Conservation (phyloP, 2,888 invertebrate genomes). For the Patella ulyssiponensis region DNA sequence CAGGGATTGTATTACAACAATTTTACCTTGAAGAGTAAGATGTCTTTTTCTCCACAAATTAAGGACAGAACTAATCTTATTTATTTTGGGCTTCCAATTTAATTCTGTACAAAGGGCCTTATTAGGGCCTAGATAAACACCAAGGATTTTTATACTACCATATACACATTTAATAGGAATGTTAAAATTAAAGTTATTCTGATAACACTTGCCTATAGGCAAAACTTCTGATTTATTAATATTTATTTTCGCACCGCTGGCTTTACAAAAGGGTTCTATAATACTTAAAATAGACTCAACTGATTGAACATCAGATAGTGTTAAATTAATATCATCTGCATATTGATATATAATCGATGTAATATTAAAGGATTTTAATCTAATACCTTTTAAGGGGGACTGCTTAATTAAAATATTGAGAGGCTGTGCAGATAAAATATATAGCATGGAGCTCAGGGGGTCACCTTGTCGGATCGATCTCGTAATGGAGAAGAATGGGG, state of each 20-base stretch:
- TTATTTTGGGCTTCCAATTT: constrained; percentile 1
- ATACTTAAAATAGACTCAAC: not conserved
- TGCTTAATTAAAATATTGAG: not conserved
- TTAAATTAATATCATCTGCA: not conserved
- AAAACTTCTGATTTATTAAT: not conserved
- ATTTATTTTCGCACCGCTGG: not conserved
- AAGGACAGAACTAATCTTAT: not conserved
- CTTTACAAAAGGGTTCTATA: constrained; percentile 4
- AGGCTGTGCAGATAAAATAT: constrained; percentile 1
- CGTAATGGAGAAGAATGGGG: constrained; percentile 16
- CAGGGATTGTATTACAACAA: not conserved
- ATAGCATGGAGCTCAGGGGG: constrained; percentile 6
- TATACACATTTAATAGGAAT: not conserved
- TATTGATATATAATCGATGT: not conserved
- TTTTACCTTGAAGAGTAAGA: not conserved
- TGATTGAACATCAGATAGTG: not conserved
- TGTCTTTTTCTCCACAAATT: not conserved
- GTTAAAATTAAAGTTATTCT: not conserved
- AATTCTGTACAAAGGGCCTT: not conserved
- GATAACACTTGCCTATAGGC: not conserved
- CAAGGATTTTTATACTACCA: not conserved
- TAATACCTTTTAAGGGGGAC: not conserved
- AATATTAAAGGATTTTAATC: not conserved
- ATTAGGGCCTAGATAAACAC: constrained; percentile 2
- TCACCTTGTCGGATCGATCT: constrained; percentile 9